Conservation (phyloP, 1,140 invertebrate species). For the Chelonus insularis region DNA sequence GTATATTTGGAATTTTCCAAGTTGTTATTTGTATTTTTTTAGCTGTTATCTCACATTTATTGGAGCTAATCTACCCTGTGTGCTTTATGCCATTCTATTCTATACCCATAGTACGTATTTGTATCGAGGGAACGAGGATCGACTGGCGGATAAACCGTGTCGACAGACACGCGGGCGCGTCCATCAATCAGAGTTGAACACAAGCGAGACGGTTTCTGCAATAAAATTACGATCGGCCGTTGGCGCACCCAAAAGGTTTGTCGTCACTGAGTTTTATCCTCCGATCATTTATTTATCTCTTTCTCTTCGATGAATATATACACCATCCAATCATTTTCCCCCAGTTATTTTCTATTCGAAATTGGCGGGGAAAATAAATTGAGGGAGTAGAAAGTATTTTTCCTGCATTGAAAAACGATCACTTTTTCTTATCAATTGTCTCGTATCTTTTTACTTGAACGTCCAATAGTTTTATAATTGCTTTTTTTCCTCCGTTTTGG, state of each 20-base stretch:
- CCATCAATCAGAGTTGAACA: slow-evolving; percentile 21
- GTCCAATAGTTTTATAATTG: slow-evolving; percentile 48
- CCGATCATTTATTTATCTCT: neutral
- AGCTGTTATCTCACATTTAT: neutral
- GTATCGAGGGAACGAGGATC: slow-evolving; percentile 4
- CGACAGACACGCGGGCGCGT: slow-evolving; percentile 16
- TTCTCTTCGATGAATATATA: neutral
- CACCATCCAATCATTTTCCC: neutral
- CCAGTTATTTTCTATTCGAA: neutral
- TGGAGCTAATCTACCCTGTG: slow-evolving; percentile 1
- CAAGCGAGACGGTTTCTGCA: slow-evolving; percentile 19
- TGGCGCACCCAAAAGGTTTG: neutral
- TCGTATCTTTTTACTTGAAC: slow-evolving; percentile 42
- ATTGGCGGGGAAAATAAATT: slow-evolving; percentile 14
- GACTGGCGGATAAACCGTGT: slow-evolving; percentile 21
- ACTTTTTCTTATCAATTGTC: slow-evolving; percentile 43
- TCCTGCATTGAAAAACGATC: slow-evolving; percentile 32
- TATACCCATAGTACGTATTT: neutral
- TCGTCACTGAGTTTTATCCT: neutral
- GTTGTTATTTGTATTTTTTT: neutral
- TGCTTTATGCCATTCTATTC: neutral
- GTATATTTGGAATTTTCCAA: neutral
- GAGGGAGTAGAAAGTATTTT: slow-evolving; percentile 13
- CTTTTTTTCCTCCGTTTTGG: slow-evolving; percentile 54
- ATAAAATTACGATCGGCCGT: slow-evolving; percentile 23